Evolutionary conservation across 2,113 vertebrate species (phyloP).

Genomic region (Alces alces): DNA sequence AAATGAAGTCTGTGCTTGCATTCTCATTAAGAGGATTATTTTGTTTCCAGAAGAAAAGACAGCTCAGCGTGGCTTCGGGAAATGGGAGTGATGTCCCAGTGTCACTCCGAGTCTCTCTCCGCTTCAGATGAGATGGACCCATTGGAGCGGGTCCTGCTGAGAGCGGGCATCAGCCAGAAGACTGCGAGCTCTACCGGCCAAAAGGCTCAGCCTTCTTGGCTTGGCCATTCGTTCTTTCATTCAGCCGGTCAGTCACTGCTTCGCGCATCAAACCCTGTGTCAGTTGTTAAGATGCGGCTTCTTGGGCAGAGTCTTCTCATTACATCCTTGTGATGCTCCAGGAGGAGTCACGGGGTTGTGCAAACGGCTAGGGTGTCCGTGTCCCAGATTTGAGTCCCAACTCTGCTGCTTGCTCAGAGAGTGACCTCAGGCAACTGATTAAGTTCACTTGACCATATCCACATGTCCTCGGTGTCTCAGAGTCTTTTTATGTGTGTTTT

Average conservation of each 20-base stretch:
- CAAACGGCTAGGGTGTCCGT: fast-evolving
- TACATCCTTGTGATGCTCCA: neutral
- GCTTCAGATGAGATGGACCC: fast-evolving
- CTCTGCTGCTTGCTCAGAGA: neutral
- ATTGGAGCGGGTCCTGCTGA: fast-evolving
- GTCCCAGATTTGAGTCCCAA: neutral
- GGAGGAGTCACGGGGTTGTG: neutral
- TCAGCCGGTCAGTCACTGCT: neutral
- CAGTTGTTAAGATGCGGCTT: too few species aligned
- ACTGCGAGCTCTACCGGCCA: fast-evolving
- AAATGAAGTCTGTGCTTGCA: neutral
- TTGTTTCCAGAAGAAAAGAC: neutral
- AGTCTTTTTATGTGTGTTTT: neutral
- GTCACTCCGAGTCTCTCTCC: fast-evolving
- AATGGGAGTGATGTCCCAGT: fast-evolving
- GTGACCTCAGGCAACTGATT: neutral
- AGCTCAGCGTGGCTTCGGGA: fast-evolving
- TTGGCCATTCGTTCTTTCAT: fast-evolving
- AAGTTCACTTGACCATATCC: neutral
- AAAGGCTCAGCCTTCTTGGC: fast-evolving
- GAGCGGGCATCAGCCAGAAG: fast-evolving
- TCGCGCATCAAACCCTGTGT: neutral
- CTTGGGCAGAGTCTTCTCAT: fast-evolving
- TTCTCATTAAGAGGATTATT: neutral
- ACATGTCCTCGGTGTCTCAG: neutral